These are phyloP conservation scores for Vidua macroura DNA, from an alignment of 2,113 vertebrate genomes.

Conservation along the genomic window DNA sequence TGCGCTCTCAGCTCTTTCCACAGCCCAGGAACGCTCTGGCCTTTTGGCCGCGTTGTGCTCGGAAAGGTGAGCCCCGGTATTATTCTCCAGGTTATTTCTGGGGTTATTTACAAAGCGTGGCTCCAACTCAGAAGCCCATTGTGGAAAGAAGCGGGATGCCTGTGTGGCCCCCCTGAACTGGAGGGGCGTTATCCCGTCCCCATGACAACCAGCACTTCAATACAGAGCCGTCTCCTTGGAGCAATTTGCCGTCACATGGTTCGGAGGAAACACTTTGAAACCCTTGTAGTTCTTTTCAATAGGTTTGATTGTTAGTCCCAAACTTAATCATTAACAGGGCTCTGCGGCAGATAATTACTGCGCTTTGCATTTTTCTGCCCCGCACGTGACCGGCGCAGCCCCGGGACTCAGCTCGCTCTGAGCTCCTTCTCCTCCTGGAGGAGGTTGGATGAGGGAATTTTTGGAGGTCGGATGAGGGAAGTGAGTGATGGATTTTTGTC, in stretches of 20 bases:
- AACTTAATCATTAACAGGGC: constrained; percentile 67
- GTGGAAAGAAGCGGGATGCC: constrained; percentile 3
- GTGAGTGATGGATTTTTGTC: not conserved
- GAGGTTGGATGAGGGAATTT: not conserved
- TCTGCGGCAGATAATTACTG: constrained; percentile 60
- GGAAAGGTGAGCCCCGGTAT: not conserved
- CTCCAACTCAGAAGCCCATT: not conserved
- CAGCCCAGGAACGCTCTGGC: accelerated
- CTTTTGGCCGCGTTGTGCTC: accelerated
- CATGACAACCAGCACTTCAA: constrained; percentile 70
- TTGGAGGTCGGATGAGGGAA: not conserved
- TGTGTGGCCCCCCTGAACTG: constrained; percentile 23
- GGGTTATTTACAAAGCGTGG: not conserved
- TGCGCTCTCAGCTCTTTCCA: not conserved
- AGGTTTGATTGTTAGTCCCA: constrained; percentile 62
- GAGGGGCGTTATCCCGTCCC: constrained; percentile 54
- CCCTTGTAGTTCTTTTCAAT: constrained; percentile 63
- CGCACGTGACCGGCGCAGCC: not conserved
- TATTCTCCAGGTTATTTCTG: not conserved
- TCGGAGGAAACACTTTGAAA: constrained; percentile 62
- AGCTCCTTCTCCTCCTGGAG: not conserved
- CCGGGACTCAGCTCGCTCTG: accelerated
- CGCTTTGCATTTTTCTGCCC: constrained; percentile 26
- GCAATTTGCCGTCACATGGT: constrained; percentile 54
- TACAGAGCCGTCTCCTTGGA: constrained; percentile 41